Evolutionary conservation across 2,888 invertebrate species (phyloP), one percentile per base, ranked within the genome.

Genomic region (Gymnocheta viridis): DNA sequence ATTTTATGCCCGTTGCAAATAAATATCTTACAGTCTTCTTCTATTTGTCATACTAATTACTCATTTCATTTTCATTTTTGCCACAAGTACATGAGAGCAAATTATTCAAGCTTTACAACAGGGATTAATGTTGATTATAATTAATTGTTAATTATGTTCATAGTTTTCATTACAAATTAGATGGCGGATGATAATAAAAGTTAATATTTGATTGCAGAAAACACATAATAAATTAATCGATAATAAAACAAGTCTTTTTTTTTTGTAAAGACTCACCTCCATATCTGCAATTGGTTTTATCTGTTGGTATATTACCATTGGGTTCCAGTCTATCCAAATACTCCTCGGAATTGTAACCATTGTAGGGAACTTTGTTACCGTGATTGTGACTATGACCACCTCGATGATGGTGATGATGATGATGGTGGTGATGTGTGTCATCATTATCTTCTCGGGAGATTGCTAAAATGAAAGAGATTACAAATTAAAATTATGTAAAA

Each of bases 281-380:
- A 91, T 94, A 95, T 93, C 94, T 93, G 92, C 94, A 94, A 92
- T 96, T 95, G 86, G 94, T 94, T 93, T 97, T 97, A 91, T 96
- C 96, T 92, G 95, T 95, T 90, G 95, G 97, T 93, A 97, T 97
- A 94, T 97, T 98, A 90, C 97, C 97, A 93, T 97, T 98, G 91
- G 96, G 97, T 93, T 98, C 98, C 90, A 97, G 94, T 91, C 97
- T 94, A 93, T 98, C 97, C 92, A 98, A 95, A 93, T 96, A 98
- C 94, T 98, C 97, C 91, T 97, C 97, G 81, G 97, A 97, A 89
- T 92, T 92, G 94, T 97, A 98, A 87, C 97, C 97, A 93, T 97
- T 97, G 93, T 96, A 97, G 87, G 96, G 95, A 92, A 97, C 95
- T 94, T 96, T 97, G 89, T 94, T 94, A 89, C 94, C 93, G 90